Percentiles rank a stretch among this genome's conserved stretches.
phyloP scores from a whole-genome alignment of 2,888 invertebrate species.

The Prosopocoilus inquinatus region DNA sequence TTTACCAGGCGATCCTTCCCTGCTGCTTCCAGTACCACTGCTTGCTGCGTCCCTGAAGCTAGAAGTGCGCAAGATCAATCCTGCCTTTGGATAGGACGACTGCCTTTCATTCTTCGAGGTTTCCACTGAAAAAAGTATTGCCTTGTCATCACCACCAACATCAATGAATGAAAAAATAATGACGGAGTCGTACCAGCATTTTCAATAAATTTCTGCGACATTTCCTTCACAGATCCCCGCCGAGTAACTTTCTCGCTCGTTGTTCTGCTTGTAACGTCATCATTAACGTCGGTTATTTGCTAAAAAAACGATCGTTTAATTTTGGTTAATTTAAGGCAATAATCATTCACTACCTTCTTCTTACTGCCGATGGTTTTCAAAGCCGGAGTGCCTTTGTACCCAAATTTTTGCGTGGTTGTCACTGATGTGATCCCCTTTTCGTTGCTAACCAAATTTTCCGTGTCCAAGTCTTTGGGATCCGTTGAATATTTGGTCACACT shows the following conservation, averaged over 20 bases:
- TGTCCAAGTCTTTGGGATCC: slow-evolving; percentile 57
- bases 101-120: slow-evolving; percentile 56
- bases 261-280: slow-evolving; percentile 5
- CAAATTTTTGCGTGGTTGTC: slow-evolving; percentile 50
- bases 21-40: slow-evolving; percentile 24
- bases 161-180: background rate
- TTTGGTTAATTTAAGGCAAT: background rate
- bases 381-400: slow-evolving; percentile 43
- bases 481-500: slow-evolving; percentile 70
- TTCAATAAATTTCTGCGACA: slow-evolving; percentile 77
- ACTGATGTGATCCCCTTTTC: slow-evolving; percentile 41
- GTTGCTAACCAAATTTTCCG: slow-evolving; percentile 30
- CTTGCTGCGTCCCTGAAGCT: slow-evolving; percentile 55
- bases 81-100: slow-evolving; percentile 68
- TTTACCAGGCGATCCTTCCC: slow-evolving; percentile 40
- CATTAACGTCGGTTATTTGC: slow-evolving; percentile 16
- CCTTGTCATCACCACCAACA: background rate
- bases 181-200: slow-evolving; percentile 53
- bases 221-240: slow-evolving; percentile 73
- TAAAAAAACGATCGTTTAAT: background rate
- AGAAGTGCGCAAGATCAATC: slow-evolving; percentile 67
- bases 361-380: slow-evolving; percentile 38
- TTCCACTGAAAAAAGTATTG: slow-evolving; percentile 50
- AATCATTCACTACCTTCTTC: slow-evolving; percentile 19
- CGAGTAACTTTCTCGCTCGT: slow-evolving; percentile 53